Base-by-base conservation (phyloP, 1,140 invertebrate species). In the Leptonema lineaticorne region DNA sequence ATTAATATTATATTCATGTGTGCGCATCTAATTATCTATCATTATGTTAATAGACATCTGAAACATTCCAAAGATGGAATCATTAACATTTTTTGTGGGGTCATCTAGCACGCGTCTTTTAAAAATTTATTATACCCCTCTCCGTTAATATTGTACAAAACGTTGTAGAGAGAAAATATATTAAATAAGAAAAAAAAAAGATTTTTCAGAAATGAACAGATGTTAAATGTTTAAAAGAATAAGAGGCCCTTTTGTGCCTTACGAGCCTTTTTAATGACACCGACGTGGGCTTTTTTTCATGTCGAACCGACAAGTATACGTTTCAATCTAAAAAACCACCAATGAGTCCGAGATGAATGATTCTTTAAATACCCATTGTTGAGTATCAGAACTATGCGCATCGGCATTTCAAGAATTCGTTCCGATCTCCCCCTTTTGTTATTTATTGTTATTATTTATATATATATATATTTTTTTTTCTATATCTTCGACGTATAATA, bases 301-400 rank as follows among this genome's bases (percentile, higher is more conserved):
- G 68, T 33, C 28, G 22, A 22, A 41, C 67, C 63, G 69, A 70
- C 41, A 59, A 53, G 24, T 53, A 18, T 53, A 59, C 50, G 22
- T 62, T 30, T 62, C 59, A 24, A 58, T 48, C 50, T 14, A 7
- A 14, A 22, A 3, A 5, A 53, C 11, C 37, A 63, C 68, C 69
- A 37, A 67, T 63, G 24, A 50, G 69, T 45, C 45, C 11, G 48
- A 63, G 63, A 72, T 72, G 67, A 72, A 72, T 69, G 70, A 67
- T 22, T 63, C 63, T 68, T 72, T 72, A 72, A 72, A 72, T 69
- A 72, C 63, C 70, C 63, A 72, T 72, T 72, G 70, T 71, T 65
- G 63, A 67, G 48, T 28, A 16, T 48, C 18, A 8, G 57, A 66
- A 45, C 26, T 64, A 29, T 62, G 28, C 58, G 58, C 53, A 22